Evolutionary conservation across 2,113 vertebrate genomes (phyloP).

Genomic region (Notarius lentiginosus): DNA sequence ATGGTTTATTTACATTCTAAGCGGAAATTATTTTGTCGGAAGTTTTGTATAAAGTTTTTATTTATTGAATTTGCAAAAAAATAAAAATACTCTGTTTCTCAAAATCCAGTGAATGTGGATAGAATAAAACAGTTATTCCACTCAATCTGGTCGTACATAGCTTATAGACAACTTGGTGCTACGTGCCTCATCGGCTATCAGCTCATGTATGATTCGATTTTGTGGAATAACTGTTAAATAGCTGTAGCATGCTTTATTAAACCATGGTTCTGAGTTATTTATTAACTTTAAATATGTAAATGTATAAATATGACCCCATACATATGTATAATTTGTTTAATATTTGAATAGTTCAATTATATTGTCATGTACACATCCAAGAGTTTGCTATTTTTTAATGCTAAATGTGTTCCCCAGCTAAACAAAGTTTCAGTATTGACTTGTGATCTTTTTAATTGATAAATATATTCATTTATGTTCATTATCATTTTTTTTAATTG

Average conservation of each 20-base stretch:
- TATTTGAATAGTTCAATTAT: neutral
- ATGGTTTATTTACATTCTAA: no score
- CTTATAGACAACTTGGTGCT: no score
- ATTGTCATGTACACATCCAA: neutral
- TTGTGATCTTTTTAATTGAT: neutral
- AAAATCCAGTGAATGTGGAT: no score
- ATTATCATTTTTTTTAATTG: slow-evolving; percentile 11
- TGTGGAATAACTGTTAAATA: neutral
- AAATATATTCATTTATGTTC: neutral
- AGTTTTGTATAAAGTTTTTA: no score
- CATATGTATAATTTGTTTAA: neutral
- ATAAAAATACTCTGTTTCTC: no score
- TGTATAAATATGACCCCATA: neutral
- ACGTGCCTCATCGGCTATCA: no score
- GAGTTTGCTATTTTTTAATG: neutral
- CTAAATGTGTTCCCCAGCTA: neutral
- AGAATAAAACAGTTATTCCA: no score
- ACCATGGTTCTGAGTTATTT: neutral
- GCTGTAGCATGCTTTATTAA: neutral
- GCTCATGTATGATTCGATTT: no score
- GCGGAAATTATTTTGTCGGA: no score
- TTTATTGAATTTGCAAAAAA: no score
- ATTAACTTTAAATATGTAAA: neutral
- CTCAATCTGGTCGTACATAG: no score
- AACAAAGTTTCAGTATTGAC: neutral